A percentile compares a stretch with the other conserved stretches of the same genome.
Conservation (phyloP, 2,888 invertebrate species). For the Drosophila borborema region DNA sequence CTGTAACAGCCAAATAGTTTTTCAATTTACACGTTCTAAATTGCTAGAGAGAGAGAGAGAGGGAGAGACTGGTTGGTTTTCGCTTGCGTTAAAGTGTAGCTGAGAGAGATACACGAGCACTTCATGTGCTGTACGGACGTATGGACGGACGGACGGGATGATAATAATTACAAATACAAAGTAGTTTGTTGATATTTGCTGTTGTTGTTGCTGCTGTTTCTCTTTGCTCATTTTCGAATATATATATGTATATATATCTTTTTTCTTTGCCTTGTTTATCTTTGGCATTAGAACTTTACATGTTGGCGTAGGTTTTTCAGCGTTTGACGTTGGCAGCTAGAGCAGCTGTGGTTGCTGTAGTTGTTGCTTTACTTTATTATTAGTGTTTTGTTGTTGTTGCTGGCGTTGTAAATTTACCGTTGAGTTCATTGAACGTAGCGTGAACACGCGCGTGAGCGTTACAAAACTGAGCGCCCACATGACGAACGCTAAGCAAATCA, state of each 20-base stretch:
- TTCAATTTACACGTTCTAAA: slow-evolving; percentile 82
- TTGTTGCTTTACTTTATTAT: slow-evolving; percentile 46
- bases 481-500: slow-evolving; percentile 65
- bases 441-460: slow-evolving; percentile 54
- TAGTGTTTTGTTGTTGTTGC: slow-evolving; percentile 19
- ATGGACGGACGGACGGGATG: slow-evolving; percentile 34
- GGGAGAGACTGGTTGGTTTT: neutral
- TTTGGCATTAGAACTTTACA: slow-evolving; percentile 81
- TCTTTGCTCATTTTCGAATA: slow-evolving; percentile 60
- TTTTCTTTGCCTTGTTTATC: slow-evolving; percentile 69
- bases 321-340: slow-evolving; percentile 34
- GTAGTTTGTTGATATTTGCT: slow-evolving; percentile 79
- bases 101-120: slow-evolving; percentile 69
- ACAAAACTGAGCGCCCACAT: slow-evolving; percentile 67
- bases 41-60: slow-evolving; percentile 33
- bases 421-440: slow-evolving; percentile 68
- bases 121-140: slow-evolving; percentile 20
- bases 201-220: slow-evolving; percentile 24
- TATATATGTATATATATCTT: neutral
- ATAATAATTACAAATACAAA: slow-evolving; percentile 80
- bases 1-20: slow-evolving; percentile 74
- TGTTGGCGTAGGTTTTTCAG: slow-evolving; percentile 78
- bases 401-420: slow-evolving; percentile 76
- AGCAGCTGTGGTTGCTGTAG: slow-evolving; percentile 32
- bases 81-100: neutral